Percentiles rank a stretch among this genome's conserved stretches.
phyloP scores from a whole-genome alignment of 2,797 vertebrate species.

The Phalanger gymnotis region DNA sequence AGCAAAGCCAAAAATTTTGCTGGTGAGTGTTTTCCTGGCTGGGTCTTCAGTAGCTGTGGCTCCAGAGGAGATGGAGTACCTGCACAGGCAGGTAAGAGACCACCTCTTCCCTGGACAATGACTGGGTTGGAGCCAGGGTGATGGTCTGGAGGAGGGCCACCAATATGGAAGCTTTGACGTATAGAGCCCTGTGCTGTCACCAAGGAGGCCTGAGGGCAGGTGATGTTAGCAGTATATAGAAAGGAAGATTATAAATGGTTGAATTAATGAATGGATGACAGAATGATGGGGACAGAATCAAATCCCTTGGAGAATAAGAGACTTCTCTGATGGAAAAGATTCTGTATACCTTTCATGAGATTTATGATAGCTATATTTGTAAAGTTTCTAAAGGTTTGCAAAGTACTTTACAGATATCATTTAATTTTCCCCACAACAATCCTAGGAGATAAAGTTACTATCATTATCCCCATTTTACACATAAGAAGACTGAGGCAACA shows the following conservation, averaged over 20 bases:
- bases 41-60: not conserved
- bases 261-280: not conserved
- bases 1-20: too few relatives aligned
- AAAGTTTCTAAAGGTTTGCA: not conserved
- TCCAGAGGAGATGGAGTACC: not conserved
- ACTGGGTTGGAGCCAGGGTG: not conserved
- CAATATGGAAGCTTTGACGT: not conserved
- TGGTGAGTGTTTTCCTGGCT: not conserved
- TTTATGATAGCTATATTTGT: not conserved
- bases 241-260: not conserved
- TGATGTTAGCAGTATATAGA: not conserved
- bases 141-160: not conserved
- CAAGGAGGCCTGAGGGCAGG: too few relatives aligned
- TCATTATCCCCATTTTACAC: not conserved
- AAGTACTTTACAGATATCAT: not conserved
- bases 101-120: not conserved
- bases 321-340: not conserved
- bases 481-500: not conserved
- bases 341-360: not conserved
- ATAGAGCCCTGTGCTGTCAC: too few relatives aligned
- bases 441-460: not conserved
- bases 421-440: too few relatives aligned
- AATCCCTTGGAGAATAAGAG: too few relatives aligned
- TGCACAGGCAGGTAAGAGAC: too few relatives aligned
- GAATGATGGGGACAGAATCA: too few relatives aligned